Evolutionary conservation across 2,888 invertebrate species (phyloP).

Genomic region (Monoplex corrugatus): DNA sequence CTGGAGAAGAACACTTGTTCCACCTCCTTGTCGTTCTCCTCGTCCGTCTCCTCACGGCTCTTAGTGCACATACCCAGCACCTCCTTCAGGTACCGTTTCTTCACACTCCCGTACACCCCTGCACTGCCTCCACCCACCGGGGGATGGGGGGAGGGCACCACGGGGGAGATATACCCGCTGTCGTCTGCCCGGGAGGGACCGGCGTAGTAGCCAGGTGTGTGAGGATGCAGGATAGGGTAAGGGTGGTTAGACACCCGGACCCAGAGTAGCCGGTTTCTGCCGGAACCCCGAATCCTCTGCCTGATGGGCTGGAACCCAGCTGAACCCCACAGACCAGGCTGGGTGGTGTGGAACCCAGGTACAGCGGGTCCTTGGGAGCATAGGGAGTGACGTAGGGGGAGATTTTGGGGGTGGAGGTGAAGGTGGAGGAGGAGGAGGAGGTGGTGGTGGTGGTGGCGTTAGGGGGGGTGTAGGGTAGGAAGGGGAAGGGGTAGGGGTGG

Average conservation of each 20-base stretch:
- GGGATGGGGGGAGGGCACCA: slow-evolving; percentile 3
- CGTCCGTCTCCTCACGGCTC: slow-evolving; percentile 9
- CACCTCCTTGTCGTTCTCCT: slow-evolving; percentile 38
- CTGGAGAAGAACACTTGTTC: not conserved
- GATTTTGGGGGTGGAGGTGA: slow-evolving; percentile 7
- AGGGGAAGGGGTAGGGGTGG: not conserved
- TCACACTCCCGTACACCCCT: not conserved
- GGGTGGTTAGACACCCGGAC: not conserved
- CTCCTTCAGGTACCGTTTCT: not conserved
- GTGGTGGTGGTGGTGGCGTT: too few relatives aligned
- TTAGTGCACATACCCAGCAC: not conserved
- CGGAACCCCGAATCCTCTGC: not conserved
- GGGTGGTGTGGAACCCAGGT: slow-evolving; percentile 14
- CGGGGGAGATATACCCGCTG: slow-evolving; percentile 31
- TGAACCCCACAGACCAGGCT: not conserved
- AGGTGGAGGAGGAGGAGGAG: not conserved
- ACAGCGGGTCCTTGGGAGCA: slow-evolving; percentile 28
- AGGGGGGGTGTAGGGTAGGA: not conserved
- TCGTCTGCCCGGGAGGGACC: slow-evolving; percentile 20
- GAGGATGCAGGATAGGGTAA: not conserved
- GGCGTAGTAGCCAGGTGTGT: not conserved
- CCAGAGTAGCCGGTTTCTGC: not conserved
- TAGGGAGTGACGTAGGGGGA: slow-evolving; percentile 32
- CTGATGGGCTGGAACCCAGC: not conserved
- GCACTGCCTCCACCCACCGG: not conserved